A percentile compares a stretch with the other conserved stretches of the same genome.
These are phyloP conservation scores for Lamproptera curius DNA, from an alignment of 2,888 invertebrate genomes.

Conservation along the genomic window DNA sequence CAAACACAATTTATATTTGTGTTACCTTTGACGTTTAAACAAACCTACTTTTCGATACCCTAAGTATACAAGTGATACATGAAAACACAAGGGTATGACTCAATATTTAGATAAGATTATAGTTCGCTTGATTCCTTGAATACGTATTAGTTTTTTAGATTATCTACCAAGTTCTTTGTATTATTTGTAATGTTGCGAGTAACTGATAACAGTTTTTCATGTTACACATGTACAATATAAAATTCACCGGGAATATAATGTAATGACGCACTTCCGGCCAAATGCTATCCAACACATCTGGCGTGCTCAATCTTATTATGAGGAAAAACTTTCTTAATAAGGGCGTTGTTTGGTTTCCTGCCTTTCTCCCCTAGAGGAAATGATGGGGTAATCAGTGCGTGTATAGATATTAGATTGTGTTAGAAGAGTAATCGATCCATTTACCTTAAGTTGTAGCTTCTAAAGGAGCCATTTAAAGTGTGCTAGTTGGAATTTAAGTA, in stretches of 20 bases:
- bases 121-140: no score
- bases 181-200: not conserved
- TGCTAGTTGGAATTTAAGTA: no score
- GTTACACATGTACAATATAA: no score
- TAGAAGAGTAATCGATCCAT: not conserved
- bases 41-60: no score
- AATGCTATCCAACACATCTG: slow-evolving; percentile 67
- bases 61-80: no score
- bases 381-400: slow-evolving; percentile 45
- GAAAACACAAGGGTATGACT: no score
- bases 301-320: slow-evolving; percentile 72
- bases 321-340: slow-evolving; percentile 77
- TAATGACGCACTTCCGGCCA: slow-evolving; percentile 38
- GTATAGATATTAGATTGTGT: not conserved
- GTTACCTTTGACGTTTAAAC: not conserved
- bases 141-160: no score
- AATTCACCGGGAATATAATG: slow-evolving; percentile 8
- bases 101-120: no score
- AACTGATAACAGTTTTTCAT: no score
- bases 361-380: slow-evolving; percentile 48
- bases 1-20: not conserved
- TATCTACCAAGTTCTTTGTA: no score
- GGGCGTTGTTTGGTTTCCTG: slow-evolving; percentile 56
- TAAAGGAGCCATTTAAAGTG: no score
- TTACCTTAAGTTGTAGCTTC: no score